Base-by-base conservation (phyloP, 2,888 invertebrate genomes). In the Zaprionus bogoriensis region DNA sequence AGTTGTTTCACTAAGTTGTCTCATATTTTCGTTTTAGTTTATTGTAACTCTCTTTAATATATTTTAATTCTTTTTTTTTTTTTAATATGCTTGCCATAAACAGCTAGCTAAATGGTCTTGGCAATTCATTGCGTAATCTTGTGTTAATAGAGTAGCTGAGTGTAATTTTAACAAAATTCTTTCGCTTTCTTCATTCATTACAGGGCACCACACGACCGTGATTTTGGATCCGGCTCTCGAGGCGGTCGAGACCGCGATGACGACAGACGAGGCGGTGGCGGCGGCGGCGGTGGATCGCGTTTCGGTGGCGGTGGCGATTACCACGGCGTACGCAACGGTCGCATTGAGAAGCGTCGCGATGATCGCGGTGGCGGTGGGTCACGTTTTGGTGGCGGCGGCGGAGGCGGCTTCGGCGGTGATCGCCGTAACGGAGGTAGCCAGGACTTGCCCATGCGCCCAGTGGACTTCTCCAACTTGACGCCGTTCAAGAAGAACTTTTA, bases 311-410 rank as follows among this genome's bases (percentile, higher is more conserved):
- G 97, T 38, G 97, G 98, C 88, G 97, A 98, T 96, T 92, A 82
- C 27, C 87, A 88, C 30, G 90, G 89, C 19, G 87, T 89, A 0
- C 85, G 88, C 39, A 87, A 87, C 51, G 89, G 89, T 30, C 88
- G 90, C 36, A 68, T 89, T 47, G 90, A 90, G 64, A 89, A 90
- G 54, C 84, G 79, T 48, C 98, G 89, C 25, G 86, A 88, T 69
- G 81, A 85, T 73, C 85, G 86, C 41, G 89, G 88, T 46, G 83
- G 88, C 27, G 87, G 82, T 23, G 81, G 87, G 6, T 69, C 75
- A 17, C 98, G 87, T 17, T 99, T 99, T 97, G 92, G 93, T 96
- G 25, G 98, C 96, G 91, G 98, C 97, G 92, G 98, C 96, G 47
- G 96, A 95, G 90, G 78, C 36, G 77, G 32, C 0, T 32, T 32